Percentiles rank a stretch among this genome's conserved stretches.
Evolutionary conservation across 1,140 invertebrate species (phyloP).

Genomic region (Mactra quadrangularis): DNA sequence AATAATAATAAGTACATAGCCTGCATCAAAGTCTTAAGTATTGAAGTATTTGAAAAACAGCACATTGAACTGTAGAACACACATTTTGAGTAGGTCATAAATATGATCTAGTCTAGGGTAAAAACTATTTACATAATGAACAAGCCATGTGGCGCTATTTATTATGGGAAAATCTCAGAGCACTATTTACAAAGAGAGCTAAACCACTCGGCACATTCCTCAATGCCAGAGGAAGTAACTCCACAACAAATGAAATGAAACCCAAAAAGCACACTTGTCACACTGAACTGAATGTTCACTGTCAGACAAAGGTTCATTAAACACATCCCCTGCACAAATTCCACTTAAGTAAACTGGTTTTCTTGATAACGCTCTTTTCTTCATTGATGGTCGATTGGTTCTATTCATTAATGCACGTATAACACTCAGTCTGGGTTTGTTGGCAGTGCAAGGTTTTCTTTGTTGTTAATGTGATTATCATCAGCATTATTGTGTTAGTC

Average conservation of each 20-base stretch:
- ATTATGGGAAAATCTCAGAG: no score
- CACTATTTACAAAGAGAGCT: no score
- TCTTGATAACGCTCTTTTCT: background rate
- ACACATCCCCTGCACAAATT: slow-evolving; percentile 19
- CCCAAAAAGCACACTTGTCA: slow-evolving; percentile 38
- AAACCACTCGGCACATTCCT: no score
- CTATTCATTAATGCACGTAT: background rate
- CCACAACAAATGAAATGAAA: slow-evolving; percentile 47
- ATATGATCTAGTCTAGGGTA: no score
- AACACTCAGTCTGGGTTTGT: background rate
- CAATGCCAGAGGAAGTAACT: no score
- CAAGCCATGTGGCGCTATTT: no score
- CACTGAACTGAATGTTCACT: slow-evolving; percentile 37
- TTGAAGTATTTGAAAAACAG: no score
- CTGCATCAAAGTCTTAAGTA: no score
- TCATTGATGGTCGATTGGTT: background rate
- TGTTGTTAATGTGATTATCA: background rate
- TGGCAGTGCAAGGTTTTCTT: background rate
- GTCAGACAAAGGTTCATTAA: slow-evolving; percentile 15
- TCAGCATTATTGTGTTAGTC: background rate
- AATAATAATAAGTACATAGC: no score
- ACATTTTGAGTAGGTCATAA: no score
- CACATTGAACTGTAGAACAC: no score
- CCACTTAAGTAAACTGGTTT: slow-evolving; percentile 30
- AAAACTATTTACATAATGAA: no score